Evolutionary conservation across 53 echinoderm and acorn worm species (phyloP), one percentile per base, ranked within the genome.

Genomic region (Luidia sarsii): DNA sequence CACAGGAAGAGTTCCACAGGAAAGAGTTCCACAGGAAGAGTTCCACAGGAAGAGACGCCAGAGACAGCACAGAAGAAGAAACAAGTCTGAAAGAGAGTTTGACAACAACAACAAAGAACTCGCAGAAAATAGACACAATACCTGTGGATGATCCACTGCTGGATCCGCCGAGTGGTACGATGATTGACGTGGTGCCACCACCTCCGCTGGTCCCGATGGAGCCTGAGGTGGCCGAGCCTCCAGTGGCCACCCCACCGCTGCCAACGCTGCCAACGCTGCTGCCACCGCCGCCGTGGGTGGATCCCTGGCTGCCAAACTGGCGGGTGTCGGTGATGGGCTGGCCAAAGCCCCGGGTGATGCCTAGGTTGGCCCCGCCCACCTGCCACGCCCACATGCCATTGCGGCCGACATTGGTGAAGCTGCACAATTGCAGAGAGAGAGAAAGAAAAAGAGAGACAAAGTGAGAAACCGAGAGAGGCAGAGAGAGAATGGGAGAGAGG

Each of bases 301-400:
- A 64, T 19, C 33, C 4, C 18, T 20, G 21, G 6, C 1, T 20
- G 34, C 21, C 39, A n/a, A n/a, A n/a, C n/a, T n/a, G n/a, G 6
- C 41, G 6, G 51, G 55, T 72, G 55, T 72, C 39, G 38, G 56
- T 1, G 41, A 54, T 72, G 23, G 72, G 72, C 27, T 72, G 53
- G 27, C 38, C 72, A 39, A 72, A 72, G 55, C 72, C 72, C 4
- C 25, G 54, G 23, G 27, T 28, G 23, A 16, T 28, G 56, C 72
- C 72, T 25, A 72, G 36, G 72, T 71, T 71, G 35, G 84, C 51
- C 2, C 91, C 91, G 60, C 88, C 91, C 37, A 91, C 73, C 88
- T 88, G 88, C 79, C 84, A 91, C 37, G 85, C 88, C 91, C 91
- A 91, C 64, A 91, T 62, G 9, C 91, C 91, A 30, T 43, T 52